A percentile compares a stretch with the other conserved stretches of the same genome.
phyloP scores from a whole-genome alignment of 2,113 vertebrate species.

The Beaufortia kweichowensis region DNA sequence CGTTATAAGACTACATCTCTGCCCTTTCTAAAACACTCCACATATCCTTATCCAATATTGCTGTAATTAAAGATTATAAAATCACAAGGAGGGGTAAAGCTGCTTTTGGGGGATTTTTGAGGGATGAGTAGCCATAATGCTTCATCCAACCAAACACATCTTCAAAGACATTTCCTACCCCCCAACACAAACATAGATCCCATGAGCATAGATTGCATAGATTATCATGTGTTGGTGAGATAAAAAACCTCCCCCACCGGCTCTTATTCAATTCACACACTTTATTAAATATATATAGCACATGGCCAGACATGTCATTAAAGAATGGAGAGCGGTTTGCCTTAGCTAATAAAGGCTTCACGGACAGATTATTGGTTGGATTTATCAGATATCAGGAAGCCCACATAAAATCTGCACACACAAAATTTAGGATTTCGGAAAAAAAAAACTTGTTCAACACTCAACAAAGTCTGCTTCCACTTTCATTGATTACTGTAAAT shows the following conservation, averaged over 20 bases:
- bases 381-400: not conserved
- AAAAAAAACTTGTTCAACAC: not conserved
- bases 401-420: not conserved
- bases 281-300: not conserved
- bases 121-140: conserved; percentile 24
- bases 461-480: not conserved
- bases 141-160: conserved; percentile 26
- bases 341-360: not conserved
- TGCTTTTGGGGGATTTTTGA: too few species aligned
- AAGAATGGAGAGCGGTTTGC: not conserved
- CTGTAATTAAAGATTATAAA: conserved; percentile 32
- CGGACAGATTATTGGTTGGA: not conserved
- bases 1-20: not conserved
- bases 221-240: not conserved
- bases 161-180: conserved; percentile 34
- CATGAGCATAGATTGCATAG: conserved; percentile 8
- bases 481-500: too few species aligned
- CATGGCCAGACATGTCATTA: not conserved
- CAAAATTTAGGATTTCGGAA: not conserved
- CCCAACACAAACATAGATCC: not conserved
- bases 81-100: conserved; percentile 36
- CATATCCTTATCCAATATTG: conserved; percentile 39
- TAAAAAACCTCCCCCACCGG: not conserved
- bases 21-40: not conserved
- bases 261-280: not conserved